Base-by-base conservation (phyloP, 2,113 vertebrate genomes). In the Phylloscopus whistleri region DNA sequence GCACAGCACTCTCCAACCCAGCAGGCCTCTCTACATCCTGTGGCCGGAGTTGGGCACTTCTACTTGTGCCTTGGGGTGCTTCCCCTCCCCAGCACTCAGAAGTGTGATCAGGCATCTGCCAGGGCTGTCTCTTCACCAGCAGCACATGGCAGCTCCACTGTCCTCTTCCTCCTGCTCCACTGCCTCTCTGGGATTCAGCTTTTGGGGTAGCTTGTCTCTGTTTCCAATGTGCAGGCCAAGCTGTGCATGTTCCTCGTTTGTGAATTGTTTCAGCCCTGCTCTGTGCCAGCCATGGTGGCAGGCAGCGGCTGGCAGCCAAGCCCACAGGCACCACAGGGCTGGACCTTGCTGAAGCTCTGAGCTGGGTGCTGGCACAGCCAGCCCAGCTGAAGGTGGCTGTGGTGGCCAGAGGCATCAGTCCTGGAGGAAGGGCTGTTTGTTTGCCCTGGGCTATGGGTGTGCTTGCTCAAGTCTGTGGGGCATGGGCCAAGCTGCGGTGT, bases 71-170 rank as follows among this genome's bases (percentile, higher is more conserved):
- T 83, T 0, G 0, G 44, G 30, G 9, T 60, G 35, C n/a, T 53
- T 58, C 14, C 18, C 12, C 14, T 63, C 35, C 9, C 13, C 46
- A 59, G 53, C 39, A 68, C 53, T 58, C 43, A 20, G 56, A 37
- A 39, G 10, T 27, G 58, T 48, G 55, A 48, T 22, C 37, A 84
- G 66, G n/a, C 9, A 22, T 51, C 31, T 68, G 64, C 28, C 4
- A 8, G 43, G 56, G 22, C 52, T 41, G 11, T 30, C 49, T 56
- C 13, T 43, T 70, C 17, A 33, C 37, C 1, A 33, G 23, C 30
- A 16, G 58, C 0, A 0, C 3, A 1, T 7, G 30, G 56, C 43
- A 68, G 43, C 31, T 78, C 84, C 0, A 3, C 37, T 0, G 0
- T 52, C 31, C 30, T 70, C 70, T 41, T 75, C n/a, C 37, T 74